Percentiles rank a stretch among this genome's conserved stretches.
Evolutionary conservation across 2,888 invertebrate species (phyloP).

Genomic region (Drosophila gaucha): DNA sequence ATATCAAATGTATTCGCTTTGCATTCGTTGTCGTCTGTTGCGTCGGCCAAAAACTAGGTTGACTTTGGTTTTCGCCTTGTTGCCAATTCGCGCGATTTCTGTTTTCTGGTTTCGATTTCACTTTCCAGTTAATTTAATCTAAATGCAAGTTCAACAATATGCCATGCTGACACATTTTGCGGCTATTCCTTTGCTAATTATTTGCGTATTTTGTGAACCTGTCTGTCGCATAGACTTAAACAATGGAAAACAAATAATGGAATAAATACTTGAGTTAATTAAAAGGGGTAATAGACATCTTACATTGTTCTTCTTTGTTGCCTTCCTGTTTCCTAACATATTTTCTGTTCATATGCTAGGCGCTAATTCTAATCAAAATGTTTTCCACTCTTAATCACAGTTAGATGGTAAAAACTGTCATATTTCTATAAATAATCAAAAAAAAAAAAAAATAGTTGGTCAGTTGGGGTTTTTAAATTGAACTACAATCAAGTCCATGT

Average conservation of each 20-base stretch:
- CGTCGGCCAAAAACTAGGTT: conserved; percentile 71
- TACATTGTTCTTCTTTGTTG: too few species aligned
- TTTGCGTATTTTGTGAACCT: conserved; percentile 1
- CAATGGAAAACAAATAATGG: too few species aligned
- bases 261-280: conserved; percentile 12
- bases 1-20: conserved; percentile 47
- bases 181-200: conserved; percentile 3
- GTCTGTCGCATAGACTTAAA: too few species aligned
- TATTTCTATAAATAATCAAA: too few species aligned
- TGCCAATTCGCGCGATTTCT: conserved; percentile 51
- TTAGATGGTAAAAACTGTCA: too few species aligned
- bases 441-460: too few species aligned
- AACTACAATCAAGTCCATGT: not conserved
- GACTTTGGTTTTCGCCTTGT: conserved; percentile 56
- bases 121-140: conserved; percentile 56
- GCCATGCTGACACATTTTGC: conserved; percentile 37
- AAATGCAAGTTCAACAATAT: conserved; percentile 52
- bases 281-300: too few species aligned
- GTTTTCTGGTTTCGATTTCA: conserved; percentile 55
- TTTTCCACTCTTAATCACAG: too few species aligned
- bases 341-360: too few species aligned
- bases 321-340: too few species aligned
- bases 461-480: not conserved
- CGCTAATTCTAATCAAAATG: too few species aligned
- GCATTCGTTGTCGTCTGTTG: conserved; percentile 63